These are phyloP conservation scores for Athrips mouffetella DNA, from an alignment of 2,888 invertebrate genomes.

Conservation along the genomic window DNA sequence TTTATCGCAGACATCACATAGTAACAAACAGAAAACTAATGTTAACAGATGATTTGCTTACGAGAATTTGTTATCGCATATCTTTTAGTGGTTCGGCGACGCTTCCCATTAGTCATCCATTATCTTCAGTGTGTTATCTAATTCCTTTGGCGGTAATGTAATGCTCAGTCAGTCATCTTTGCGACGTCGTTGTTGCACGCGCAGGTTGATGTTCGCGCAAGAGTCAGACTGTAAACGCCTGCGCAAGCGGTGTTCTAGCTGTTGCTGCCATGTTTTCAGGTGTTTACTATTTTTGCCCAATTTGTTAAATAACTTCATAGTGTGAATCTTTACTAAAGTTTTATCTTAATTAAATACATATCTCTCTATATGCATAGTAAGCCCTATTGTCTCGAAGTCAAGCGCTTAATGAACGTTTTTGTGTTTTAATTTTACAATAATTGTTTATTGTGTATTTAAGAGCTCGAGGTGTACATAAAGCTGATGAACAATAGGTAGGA, in stretches of 20 bases:
- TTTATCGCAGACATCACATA: too few species aligned
- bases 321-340: too few species aligned
- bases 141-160: constrained; percentile 40
- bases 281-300: constrained; percentile 21
- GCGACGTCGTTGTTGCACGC: constrained; percentile 24
- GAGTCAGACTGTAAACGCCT: constrained; percentile 27
- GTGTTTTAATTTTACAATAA: too few species aligned
- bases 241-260: constrained; percentile 27
- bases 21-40: too few species aligned
- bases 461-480: too few species aligned
- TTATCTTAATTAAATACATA: not conserved
- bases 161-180: constrained; percentile 19
- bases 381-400: too few species aligned
- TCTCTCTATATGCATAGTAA: not conserved
- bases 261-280: constrained; percentile 37
- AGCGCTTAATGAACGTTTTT: too few species aligned
- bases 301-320: too few species aligned
- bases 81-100: constrained; percentile 30
- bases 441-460: too few species aligned
- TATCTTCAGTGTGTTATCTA: constrained; percentile 56
- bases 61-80: constrained; percentile 34
- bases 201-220: constrained; percentile 23
- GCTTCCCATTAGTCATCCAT: constrained; percentile 54
- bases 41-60: constrained; percentile 26
- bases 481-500: too few species aligned